A percentile compares a stretch with the other conserved stretches of the same genome.
These are phyloP conservation scores for Hemistola chrysoprasaria DNA, from an alignment of 2,888 invertebrate species.

Conservation along the genomic window DNA sequence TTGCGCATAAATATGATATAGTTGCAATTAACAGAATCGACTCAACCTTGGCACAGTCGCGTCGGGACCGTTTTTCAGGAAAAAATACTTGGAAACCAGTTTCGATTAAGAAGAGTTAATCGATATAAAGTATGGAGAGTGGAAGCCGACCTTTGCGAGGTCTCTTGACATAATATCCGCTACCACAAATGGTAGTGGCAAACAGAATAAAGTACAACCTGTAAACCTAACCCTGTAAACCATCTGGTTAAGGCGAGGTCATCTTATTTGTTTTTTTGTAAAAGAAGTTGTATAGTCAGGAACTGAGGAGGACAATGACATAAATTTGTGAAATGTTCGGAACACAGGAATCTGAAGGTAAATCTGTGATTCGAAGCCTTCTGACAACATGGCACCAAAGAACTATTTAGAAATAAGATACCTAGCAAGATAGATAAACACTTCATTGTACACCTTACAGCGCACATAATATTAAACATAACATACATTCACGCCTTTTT, in stretches of 20 bases:
- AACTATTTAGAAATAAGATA: too few relatives aligned
- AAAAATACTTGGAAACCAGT: constrained; percentile 47
- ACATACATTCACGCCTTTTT: too few relatives aligned
- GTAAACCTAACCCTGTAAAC: constrained; percentile 13
- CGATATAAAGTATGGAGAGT: constrained; percentile 40
- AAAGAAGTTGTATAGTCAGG: too few relatives aligned
- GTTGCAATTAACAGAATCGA: constrained; percentile 5
- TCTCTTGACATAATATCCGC: constrained; percentile 48
- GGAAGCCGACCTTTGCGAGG: constrained; percentile 61
- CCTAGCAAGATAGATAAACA: too few relatives aligned
- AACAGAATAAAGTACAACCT: constrained; percentile 15
- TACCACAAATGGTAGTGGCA: constrained; percentile 28
- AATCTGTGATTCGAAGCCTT: too few relatives aligned
- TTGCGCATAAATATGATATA: constrained; percentile 2
- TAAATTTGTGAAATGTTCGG: too few relatives aligned
- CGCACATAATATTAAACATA: too few relatives aligned
- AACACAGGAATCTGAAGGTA: too few relatives aligned
- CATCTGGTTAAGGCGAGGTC: constrained; percentile 24
- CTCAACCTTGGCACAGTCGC: constrained; percentile 37
- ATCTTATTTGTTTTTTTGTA: constrained; percentile 1
- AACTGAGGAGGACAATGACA: too few relatives aligned
- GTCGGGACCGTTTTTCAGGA: constrained; percentile 20
- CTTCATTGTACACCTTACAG: too few relatives aligned
- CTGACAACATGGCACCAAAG: too few relatives aligned
- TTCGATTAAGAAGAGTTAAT: constrained; percentile 47